Evolutionary conservation across 2,888 invertebrate species (phyloP).

Genomic region (Tinea semifulvella): DNA sequence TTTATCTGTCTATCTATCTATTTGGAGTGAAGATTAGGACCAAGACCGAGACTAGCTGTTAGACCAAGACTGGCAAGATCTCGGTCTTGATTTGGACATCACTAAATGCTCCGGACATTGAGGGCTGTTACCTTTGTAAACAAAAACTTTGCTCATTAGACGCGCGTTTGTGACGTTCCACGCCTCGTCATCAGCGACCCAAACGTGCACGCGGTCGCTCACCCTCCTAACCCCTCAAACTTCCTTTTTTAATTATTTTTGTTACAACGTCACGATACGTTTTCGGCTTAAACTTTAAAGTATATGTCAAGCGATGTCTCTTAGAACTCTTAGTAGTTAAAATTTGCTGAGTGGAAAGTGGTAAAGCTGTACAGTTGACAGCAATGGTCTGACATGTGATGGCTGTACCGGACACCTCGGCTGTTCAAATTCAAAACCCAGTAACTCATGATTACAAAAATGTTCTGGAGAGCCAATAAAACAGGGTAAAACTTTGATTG

Average conservation of each 20-base stretch:
- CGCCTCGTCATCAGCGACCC: background rate
- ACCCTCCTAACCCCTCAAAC: background rate
- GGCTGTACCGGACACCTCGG: background rate
- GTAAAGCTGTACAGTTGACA: background rate
- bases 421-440: too few relatives aligned
- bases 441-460: too few relatives aligned
- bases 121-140: background rate
- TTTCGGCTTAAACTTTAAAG: conserved; percentile 6
- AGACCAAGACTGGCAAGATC: too few relatives aligned
- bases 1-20: too few relatives aligned
- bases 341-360: background rate
- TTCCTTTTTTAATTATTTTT: conserved; percentile 1
- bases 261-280: background rate
- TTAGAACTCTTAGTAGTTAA: background rate
- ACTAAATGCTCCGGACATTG: conserved; percentile 1
- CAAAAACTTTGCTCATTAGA: conserved; percentile 33
- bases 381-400: background rate
- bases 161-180: conserved; percentile 25
- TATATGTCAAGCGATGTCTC: background rate
- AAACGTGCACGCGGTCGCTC: background rate
- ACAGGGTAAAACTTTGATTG: too few relatives aligned
- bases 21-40: too few relatives aligned
- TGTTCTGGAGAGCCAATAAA: too few relatives aligned
- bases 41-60: too few relatives aligned
- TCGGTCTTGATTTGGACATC: too few relatives aligned